A percentile compares a stretch with the other conserved stretches of the same genome.
Conservation (phyloP, 2,888 invertebrate species). For the Malachius bipustulatus region DNA sequence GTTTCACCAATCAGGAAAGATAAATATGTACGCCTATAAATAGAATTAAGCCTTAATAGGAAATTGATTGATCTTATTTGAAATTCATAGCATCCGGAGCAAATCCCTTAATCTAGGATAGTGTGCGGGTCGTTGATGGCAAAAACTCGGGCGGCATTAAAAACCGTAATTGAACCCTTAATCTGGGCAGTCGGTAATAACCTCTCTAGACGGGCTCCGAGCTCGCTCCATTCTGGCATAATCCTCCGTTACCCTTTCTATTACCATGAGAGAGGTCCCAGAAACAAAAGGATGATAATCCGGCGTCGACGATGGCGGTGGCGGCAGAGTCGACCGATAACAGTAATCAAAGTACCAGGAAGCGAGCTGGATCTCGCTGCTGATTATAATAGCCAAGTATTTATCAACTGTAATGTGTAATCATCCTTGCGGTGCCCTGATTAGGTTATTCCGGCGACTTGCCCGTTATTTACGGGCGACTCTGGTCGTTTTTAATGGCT, state of each 20-base stretch:
- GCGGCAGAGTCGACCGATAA: constrained; percentile 22
- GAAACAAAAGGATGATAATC: constrained; percentile 32
- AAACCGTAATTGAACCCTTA: constrained; percentile 25
- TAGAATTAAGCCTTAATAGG: too few species aligned
- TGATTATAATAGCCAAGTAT: constrained; percentile 19
- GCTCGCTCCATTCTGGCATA: constrained; percentile 22
- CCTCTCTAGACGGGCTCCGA: constrained; percentile 23
- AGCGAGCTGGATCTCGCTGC: too few species aligned
- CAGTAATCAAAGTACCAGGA: too few species aligned
- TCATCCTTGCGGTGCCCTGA: constrained; percentile 25
- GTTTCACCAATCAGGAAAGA: too few species aligned
- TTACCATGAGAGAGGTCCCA: constrained; percentile 29
- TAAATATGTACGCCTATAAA: too few species aligned
- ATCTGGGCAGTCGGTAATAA: constrained; percentile 25
- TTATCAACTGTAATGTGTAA: constrained; percentile 25
- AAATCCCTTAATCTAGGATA: too few species aligned
- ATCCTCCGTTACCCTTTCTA: constrained; percentile 30
- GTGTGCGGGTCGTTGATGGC: too few species aligned
- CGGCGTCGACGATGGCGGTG: constrained; percentile 10
- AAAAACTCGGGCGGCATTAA: too few species aligned
- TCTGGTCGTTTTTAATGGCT: constrained; percentile 30
- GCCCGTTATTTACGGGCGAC: too few species aligned
- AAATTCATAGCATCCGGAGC: too few species aligned
- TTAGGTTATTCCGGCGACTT: constrained; percentile 24
- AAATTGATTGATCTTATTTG: too few species aligned